Percentiles rank a stretch among this genome's conserved stretches.
Conservation (phyloP, 1,140 invertebrate species). For the Drosophila chauvacae region DNA sequence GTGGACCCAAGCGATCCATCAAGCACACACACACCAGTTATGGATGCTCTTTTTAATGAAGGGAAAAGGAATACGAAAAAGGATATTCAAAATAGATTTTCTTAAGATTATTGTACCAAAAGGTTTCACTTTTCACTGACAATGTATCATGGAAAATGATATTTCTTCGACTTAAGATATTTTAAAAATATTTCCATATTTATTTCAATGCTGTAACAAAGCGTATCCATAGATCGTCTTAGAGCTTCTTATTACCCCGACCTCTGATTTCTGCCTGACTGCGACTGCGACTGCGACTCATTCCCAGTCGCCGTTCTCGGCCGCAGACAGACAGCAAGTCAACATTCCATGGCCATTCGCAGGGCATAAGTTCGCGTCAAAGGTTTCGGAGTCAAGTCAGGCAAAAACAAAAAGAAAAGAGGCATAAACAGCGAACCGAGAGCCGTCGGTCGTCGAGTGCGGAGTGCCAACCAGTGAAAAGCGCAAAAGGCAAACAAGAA, state of each 20-base stretch:
- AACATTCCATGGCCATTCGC: constrained; percentile 81
- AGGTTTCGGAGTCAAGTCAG: constrained; percentile 68
- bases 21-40: neutral
- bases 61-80: neutral
- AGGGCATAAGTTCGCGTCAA: constrained; percentile 83
- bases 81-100: neutral
- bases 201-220: neutral
- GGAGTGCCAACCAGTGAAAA: constrained; percentile 64
- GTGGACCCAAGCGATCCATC: constrained; percentile 11
- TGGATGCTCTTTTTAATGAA: constrained; percentile 3
- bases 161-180: no score
- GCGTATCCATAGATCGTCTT: constrained; percentile 15
- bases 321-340: constrained; percentile 66
- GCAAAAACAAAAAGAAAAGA: constrained; percentile 26
- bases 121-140: neutral
- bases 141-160: neutral
- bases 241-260: constrained; percentile 24
- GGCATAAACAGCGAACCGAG: constrained; percentile 29
- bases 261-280: constrained; percentile 46
- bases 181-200: neutral
- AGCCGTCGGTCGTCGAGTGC: neutral
- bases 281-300: constrained; percentile 47
- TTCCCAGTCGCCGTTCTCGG: constrained; percentile 60
- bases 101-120: neutral
- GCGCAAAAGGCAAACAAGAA: constrained; percentile 61